These are phyloP conservation scores for Pollimyrus isidori DNA, from an alignment of 2,113 vertebrate genomes.

Conservation along the genomic window DNA sequence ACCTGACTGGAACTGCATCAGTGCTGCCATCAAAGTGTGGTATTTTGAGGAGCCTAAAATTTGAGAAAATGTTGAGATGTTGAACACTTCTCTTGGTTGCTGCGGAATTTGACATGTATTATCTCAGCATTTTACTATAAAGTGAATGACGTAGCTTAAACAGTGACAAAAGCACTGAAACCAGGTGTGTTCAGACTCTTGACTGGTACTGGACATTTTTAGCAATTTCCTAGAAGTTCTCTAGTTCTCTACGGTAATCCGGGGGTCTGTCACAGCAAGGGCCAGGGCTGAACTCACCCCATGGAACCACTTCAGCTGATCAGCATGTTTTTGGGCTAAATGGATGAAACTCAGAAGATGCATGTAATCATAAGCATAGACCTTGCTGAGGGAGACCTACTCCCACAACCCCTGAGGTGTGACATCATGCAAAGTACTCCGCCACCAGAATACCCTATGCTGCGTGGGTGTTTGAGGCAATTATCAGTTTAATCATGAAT, in stretches of 20 bases:
- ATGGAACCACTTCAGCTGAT: too few relatives aligned
- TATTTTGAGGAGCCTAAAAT: not conserved
- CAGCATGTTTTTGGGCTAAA: not conserved
- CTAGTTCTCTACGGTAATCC: not conserved
- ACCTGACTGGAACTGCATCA: not conserved
- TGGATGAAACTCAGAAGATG: not conserved
- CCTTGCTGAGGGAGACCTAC: not conserved
- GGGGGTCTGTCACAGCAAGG: not conserved
- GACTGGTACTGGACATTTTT: not conserved
- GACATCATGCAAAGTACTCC: not conserved
- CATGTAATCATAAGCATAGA: not conserved
- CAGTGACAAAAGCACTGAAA: not conserved
- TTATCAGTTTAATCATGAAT: constrained; percentile 5
- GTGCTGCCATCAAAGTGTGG: not conserved
- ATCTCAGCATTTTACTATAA: not conserved
- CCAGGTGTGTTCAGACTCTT: not conserved
- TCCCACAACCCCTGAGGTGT: not conserved
- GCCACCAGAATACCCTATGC: not conserved
- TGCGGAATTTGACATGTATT: not conserved
- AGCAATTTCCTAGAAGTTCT: not conserved
- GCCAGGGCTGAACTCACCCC: not conserved
- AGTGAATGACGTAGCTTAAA: not conserved
- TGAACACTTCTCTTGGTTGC: not conserved
- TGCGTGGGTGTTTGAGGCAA: not conserved
- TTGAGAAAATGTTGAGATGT: not conserved